Evolutionary conservation across 1,140 invertebrate genomes (phyloP).

Genomic region (Macrobrachium rosenbergii): DNA sequence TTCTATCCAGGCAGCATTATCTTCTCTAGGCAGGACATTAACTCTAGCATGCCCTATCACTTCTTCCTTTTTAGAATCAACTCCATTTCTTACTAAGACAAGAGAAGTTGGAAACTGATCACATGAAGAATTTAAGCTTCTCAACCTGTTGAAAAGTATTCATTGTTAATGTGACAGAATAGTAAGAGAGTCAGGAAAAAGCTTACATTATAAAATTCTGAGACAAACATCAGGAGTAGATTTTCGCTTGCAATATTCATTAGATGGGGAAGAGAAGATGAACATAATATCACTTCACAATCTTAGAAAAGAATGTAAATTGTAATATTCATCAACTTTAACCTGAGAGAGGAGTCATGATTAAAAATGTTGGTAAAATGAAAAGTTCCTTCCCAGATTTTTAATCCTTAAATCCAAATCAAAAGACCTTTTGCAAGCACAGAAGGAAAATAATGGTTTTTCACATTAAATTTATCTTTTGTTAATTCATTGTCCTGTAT

Average conservation of each 20-base stretch:
- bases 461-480: no score
- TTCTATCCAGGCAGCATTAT: conserved; percentile 63
- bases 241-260: not conserved
- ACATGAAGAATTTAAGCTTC: conserved; percentile 56
- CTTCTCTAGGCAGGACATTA: conserved; percentile 38
- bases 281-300: no score
- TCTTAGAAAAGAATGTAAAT: no score
- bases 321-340: no score
- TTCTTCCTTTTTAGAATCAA: conserved; percentile 14
- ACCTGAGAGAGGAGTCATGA: no score
- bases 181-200: not conserved
- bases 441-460: no score
- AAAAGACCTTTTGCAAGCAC: no score
- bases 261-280: no score
- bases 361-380: not conserved
- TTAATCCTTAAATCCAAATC: not conserved
- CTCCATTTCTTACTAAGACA: conserved; percentile 29
- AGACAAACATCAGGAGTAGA: not conserved
- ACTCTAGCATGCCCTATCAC: conserved; percentile 61
- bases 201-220: not conserved
- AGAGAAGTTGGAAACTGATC: conserved; percentile 63
- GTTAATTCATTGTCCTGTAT: no score
- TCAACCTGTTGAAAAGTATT: conserved; percentile 39
- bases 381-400: not conserved
- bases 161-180: not conserved